phyloP scores from a whole-genome alignment of 1,140 invertebrate species.

The Drosophila bifasciata region DNA sequence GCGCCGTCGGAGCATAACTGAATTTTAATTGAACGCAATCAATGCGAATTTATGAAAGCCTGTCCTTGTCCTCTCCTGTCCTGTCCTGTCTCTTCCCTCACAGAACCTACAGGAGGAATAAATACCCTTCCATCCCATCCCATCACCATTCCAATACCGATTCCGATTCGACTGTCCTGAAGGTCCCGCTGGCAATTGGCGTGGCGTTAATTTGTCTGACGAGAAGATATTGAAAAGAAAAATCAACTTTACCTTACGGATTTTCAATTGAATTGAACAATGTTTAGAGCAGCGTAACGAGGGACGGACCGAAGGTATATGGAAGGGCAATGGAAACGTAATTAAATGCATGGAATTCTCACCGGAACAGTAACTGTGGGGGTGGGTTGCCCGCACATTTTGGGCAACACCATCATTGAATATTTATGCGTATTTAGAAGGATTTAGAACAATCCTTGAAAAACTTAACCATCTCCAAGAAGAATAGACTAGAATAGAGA shows the following conservation, averaged over 20 bases:
- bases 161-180: slow-evolving; percentile 30
- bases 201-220: slow-evolving; percentile 77
- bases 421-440: slow-evolving; percentile 44
- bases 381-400: slow-evolving; percentile 5
- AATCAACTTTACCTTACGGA: slow-evolving; percentile 66
- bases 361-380: not conserved
- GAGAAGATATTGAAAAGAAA: slow-evolving; percentile 75
- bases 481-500: not conserved
- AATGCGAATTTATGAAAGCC: slow-evolving; percentile 78
- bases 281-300: slow-evolving; percentile 5
- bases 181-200: slow-evolving; percentile 55
- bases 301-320: not conserved
- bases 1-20: slow-evolving; percentile 78
- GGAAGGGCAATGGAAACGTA: slow-evolving; percentile 27
- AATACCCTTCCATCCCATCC: slow-evolving; percentile 4
- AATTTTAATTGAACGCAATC: slow-evolving; percentile 83
- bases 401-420: slow-evolving; percentile 22
- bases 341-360: slow-evolving; percentile 42
- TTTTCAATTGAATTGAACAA: slow-evolving; percentile 44
- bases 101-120: too few species aligned
- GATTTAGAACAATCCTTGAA: slow-evolving; percentile 13
- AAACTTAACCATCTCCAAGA: not conserved
- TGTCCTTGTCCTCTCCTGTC: not conserved
- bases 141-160: not conserved
- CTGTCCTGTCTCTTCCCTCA: not conserved